phyloP scores from a whole-genome alignment of 2,113 vertebrate genomes.

The Epinephelus moara region DNA sequence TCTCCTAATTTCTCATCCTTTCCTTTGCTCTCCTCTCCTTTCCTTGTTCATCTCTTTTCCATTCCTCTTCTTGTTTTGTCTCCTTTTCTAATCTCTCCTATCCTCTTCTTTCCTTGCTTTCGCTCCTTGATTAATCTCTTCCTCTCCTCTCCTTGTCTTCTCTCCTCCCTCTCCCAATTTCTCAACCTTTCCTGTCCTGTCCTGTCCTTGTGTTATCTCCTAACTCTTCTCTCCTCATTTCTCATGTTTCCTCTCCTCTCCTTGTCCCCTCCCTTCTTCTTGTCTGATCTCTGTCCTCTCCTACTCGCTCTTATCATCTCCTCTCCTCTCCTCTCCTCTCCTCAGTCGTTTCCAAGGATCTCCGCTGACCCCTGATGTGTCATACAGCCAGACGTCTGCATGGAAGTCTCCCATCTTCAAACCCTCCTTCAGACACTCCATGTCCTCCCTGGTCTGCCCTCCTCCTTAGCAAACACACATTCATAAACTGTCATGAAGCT shows the following conservation, averaged over 20 bases:
- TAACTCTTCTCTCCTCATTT: not conserved
- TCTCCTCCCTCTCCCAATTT: too few species aligned
- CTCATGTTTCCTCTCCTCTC: not conserved
- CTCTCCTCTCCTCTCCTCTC: slow-evolving; percentile 6
- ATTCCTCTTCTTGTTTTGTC: too few species aligned
- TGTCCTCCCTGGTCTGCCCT: slow-evolving; percentile 63
- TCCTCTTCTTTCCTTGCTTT: too few species aligned
- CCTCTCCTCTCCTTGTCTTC: not conserved
- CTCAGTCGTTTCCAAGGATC: slow-evolving; percentile 59
- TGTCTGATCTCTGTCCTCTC: not conserved
- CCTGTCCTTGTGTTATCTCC: not conserved
- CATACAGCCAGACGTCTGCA: slow-evolving; percentile 40
- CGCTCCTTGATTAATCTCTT: too few species aligned
- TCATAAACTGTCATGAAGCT: not conserved
- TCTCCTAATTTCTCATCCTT: too few species aligned
- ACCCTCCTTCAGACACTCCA: slow-evolving; percentile 66
- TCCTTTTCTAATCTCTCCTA: not conserved
- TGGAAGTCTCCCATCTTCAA: slow-evolving; percentile 79
- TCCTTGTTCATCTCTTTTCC: too few species aligned
- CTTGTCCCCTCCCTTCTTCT: not conserved
- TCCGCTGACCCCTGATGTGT: slow-evolving; percentile 46
- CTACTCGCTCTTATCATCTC: not conserved
- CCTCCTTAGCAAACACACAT: slow-evolving; percentile 43
- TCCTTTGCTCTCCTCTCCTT: too few species aligned
- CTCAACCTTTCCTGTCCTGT: too few species aligned